Conservation (phyloP, 2,113 vertebrate species). For the Bolborhynchus lineola region DNA sequence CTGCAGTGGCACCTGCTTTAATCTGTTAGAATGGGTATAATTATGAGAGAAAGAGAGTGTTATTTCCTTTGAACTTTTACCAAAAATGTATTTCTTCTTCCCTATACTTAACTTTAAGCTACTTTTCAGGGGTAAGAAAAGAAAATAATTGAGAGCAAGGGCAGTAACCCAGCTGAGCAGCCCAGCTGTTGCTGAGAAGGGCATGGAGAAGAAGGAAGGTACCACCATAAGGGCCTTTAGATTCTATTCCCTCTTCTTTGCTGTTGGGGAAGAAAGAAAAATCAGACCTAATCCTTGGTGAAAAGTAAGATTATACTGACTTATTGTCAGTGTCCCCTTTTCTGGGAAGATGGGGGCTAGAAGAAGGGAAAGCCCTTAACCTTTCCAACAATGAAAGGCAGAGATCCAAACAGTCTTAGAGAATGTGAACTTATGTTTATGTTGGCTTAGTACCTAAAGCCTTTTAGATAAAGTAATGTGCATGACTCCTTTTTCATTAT, state of each 20-base stretch:
- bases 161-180: not conserved
- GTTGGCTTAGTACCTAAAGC: not conserved
- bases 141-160: not conserved
- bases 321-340: not conserved
- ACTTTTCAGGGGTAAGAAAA: not conserved
- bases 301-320: not conserved
- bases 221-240: not conserved
- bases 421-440: not conserved
- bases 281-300: not conserved
- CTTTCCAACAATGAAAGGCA: not conserved
- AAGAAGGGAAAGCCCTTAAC: not conserved
- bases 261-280: not conserved
- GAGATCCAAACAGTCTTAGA: not conserved
- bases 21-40: not conserved
- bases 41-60: not conserved
- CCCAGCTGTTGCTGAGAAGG: not conserved
- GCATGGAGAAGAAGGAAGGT: not conserved
- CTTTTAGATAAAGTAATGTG: not conserved
- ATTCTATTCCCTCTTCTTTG: not conserved
- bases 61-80: conserved; percentile 12
- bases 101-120: not conserved
- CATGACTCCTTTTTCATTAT: not conserved
- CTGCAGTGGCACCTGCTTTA: not conserved
- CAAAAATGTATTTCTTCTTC: not conserved
- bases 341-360: not conserved